Evolutionary conservation across 2,113 vertebrate species (phyloP).

Genomic region (Cephalophus harveyi): DNA sequence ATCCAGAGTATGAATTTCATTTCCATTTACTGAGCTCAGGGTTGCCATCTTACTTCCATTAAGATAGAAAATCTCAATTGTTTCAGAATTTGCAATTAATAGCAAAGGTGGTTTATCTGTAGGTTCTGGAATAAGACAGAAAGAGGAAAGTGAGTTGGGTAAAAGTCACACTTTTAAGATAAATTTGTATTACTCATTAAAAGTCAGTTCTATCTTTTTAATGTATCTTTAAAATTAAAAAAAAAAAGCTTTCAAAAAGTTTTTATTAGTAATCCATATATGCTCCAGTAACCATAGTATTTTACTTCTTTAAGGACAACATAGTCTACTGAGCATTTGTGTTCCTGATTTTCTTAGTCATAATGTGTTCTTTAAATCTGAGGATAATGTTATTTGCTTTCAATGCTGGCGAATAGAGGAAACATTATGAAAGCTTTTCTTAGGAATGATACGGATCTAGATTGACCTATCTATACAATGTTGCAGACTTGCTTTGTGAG

Average conservation of each 20-base stretch:
- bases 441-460: background rate
- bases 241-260: background rate
- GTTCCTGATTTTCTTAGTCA: constrained; percentile 48
- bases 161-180: background rate
- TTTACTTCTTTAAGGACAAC: constrained; percentile 34
- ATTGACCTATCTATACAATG: background rate
- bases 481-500: background rate
- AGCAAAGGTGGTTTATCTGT: constrained; percentile 89
- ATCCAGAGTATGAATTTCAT: constrained; percentile 88
- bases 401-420: background rate
- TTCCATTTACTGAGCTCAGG: constrained; percentile 80
- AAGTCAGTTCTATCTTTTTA: background rate
- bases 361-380: background rate
- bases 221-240: background rate
- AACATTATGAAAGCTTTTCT: background rate
- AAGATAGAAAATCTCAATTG: constrained; percentile 86
- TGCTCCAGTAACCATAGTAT: background rate
- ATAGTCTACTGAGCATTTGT: background rate
- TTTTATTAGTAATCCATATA: background rate
- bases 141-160: background rate
- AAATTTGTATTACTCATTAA: background rate
- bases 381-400: background rate
- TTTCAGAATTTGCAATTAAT: constrained; percentile 85
- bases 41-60: constrained; percentile 88
- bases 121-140: constrained; percentile 83